Percentiles rank a stretch among this genome's conserved stretches.
Conservation (phyloP, 2,888 invertebrate species). For the Parthenolecanium corni region DNA sequence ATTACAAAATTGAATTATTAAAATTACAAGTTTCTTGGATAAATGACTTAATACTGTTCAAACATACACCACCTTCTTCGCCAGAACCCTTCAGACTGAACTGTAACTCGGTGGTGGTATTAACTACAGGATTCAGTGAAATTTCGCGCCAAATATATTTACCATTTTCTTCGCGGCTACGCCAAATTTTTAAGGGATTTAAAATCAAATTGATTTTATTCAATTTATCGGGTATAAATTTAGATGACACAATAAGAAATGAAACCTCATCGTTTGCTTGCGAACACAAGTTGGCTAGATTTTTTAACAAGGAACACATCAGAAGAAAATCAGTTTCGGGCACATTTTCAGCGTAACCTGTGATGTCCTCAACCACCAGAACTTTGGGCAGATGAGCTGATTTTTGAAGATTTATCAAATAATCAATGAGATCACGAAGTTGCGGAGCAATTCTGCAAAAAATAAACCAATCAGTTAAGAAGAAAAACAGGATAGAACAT, state of each 20-base stretch:
- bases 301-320: conserved; percentile 13
- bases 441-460: conserved; percentile 4
- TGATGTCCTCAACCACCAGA: conserved; percentile 15
- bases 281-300: conserved; percentile 1
- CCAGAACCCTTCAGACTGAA: background rate
- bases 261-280: background rate
- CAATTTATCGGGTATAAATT: conserved; percentile 4
- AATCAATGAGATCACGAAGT: background rate
- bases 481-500: background rate
- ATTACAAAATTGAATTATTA: conserved; percentile 17
- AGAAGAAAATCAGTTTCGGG: background rate
- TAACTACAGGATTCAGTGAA: conserved; percentile 4
- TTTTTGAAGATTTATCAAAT: background rate
- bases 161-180: background rate
- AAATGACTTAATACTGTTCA: conserved; percentile 15
- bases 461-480: background rate
- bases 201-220: conserved; percentile 18
- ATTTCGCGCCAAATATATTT: conserved; percentile 2
- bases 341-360: background rate
- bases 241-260: conserved; percentile 7
- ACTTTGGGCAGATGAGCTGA: conserved; percentile 11
- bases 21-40: conserved; percentile 16
- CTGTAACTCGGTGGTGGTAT: background rate
- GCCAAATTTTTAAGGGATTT: conserved; percentile 16
- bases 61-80: background rate